Evolutionary conservation across 1,140 invertebrate genomes (phyloP), one percentile per base, ranked within the genome.

Genomic region (Nebria ingens): DNA sequence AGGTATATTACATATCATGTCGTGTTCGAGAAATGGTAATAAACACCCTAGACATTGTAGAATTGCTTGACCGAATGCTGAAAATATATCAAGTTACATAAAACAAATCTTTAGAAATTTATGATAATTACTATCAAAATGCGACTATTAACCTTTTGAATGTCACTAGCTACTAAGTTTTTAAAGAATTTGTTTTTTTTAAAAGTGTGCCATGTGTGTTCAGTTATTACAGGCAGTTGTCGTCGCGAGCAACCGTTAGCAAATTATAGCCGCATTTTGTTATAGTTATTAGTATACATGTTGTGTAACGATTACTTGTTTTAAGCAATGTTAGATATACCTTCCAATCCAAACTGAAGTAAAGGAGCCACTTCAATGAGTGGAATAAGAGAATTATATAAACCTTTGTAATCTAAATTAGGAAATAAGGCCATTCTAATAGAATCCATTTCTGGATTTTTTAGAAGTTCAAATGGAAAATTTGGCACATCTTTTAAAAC

Each of bases 21-120:
- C 94, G 67, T 93, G 87, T 68, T 98, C 95, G 60, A 99, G 73
- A 71, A 99, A 99, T 15, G 96, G 94, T 56, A 98, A 79, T 56
- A 99, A 76, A 69, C 91, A 94, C 53, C 89, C 87, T 51, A 97
- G 73, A 65, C 91, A 92, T 72, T 95, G 90, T 2, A 97, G 75
- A 51, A 96, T 79, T 21, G 89, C 84, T 75, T 92, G 85, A 20
- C 93, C 95, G 71, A 98, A 93, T 54, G 83, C 95, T 97, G 69
- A 20, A 75, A 74, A 68, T 40, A 68, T 63, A 55, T 9, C 25
- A 34, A n/a, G 25, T 34, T n/a, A 34, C n/a, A n/a, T n/a, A n/a
- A n/a, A n/a, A n/a, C n/a, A n/a, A n/a, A n/a, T n/a, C n/a, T n/a
- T n/a, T n/a, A n/a, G n/a, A n/a, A n/a, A n/a, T n/a, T n/a, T n/a